phyloP scores from a whole-genome alignment of 2,797 vertebrate species.

The Onychomys torridus region DNA sequence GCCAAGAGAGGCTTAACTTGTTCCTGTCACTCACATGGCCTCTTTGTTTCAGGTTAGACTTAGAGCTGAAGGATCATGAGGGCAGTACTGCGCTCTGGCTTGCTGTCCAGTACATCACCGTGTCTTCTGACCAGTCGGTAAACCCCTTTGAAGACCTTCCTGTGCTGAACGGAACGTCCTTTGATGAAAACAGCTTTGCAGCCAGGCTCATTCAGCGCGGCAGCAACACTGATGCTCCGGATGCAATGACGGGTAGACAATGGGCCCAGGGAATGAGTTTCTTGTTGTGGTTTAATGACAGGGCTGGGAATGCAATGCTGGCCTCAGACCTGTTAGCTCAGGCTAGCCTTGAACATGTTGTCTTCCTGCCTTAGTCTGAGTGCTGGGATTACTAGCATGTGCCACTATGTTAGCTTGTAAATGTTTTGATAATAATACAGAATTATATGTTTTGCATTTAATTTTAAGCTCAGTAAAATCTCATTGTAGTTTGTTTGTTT shows the following conservation, averaged over 20 bases:
- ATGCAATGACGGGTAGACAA: constrained; percentile 91
- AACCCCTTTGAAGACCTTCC: constrained; percentile 96
- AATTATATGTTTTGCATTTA: not conserved
- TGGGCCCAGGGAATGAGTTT: not conserved
- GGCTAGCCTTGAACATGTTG: not conserved
- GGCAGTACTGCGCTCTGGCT: constrained; percentile 98
- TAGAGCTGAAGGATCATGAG: constrained; percentile 97
- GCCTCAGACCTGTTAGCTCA: not conserved
- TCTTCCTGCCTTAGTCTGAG: not conserved
- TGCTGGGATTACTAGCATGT: not conserved
- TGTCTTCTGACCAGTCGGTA: constrained; percentile 94
- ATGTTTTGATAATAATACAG: not conserved
- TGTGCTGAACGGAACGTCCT: constrained; percentile 96
- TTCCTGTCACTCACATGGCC: not conserved
- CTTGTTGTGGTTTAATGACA: not conserved
- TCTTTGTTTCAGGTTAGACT: constrained; percentile 90
- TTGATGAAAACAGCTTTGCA: constrained; percentile 98
- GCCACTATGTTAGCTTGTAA: not conserved
- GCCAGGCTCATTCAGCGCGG: constrained; percentile 95
- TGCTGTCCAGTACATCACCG: constrained; percentile 96
- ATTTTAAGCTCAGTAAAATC: not conserved
- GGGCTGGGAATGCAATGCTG: too few relatives aligned
- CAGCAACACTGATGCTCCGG: constrained; percentile 96
- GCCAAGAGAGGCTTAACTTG: not conserved
- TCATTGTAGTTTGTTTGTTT: not conserved